These are phyloP conservation scores for Schrankia costaestrigalis DNA, from an alignment of 2,888 invertebrate genomes.

Conservation along the genomic window DNA sequence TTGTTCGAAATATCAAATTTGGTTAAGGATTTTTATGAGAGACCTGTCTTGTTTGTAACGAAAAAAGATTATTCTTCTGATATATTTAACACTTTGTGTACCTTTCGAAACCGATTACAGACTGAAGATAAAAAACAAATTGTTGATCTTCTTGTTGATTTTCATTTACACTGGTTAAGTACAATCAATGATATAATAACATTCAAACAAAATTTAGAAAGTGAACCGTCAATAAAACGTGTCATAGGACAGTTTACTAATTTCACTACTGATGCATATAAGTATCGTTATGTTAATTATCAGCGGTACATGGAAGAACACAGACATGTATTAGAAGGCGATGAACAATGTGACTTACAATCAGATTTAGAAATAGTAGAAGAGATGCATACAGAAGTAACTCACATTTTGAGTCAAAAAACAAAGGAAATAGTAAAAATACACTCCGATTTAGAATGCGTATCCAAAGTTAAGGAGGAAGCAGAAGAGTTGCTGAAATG, in stretches of 20 bases:
- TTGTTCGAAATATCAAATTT: constrained; percentile 62
- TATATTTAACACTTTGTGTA: constrained; percentile 58
- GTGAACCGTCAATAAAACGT: constrained; percentile 38
- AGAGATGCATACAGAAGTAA: constrained; percentile 65
- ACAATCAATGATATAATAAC: constrained; percentile 58
- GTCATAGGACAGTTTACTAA: constrained; percentile 53
- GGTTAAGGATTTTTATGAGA: constrained; percentile 67
- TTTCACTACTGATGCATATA: constrained; percentile 59
- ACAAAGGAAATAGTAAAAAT: constrained; percentile 44
- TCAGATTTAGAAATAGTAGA: constrained; percentile 68
- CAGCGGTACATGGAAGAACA: constrained; percentile 55
- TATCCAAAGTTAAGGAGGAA: constrained; percentile 38
- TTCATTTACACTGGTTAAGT: constrained; percentile 65
- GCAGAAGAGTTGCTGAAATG: constrained; percentile 57
- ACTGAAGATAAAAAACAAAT: constrained; percentile 38
- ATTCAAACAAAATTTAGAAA: constrained; percentile 41
- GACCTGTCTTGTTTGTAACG: constrained; percentile 59
- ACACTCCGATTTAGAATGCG: constrained; percentile 50
- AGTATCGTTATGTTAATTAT: constrained; percentile 55
- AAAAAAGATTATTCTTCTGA: constrained; percentile 59
- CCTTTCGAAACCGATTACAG: constrained; percentile 44
- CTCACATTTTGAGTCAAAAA: constrained; percentile 51
- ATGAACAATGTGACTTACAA: constrained; percentile 43
- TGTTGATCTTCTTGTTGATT: constrained; percentile 58
- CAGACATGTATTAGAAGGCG: constrained; percentile 35